These are phyloP conservation scores for Lepilemur septentrionalis DNA, from an alignment of 2,797 vertebrate genomes.

Conservation along the genomic window DNA sequence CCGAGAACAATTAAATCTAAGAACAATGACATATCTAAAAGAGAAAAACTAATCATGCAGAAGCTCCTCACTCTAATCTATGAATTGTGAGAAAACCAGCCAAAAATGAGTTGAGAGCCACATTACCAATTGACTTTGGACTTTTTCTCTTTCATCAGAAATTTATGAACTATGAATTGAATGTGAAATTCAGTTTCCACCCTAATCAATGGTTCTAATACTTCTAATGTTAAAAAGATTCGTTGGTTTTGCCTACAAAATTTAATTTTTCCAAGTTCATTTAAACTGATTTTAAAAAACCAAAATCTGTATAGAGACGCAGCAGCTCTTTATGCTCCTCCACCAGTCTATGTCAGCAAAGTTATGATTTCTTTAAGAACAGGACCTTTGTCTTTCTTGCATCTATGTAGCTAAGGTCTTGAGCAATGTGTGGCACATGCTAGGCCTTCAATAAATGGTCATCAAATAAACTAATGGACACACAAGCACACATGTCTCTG, in stretches of 20 bases:
- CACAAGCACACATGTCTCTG: background rate
- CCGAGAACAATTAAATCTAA: background rate
- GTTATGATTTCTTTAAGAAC: background rate
- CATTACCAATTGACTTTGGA: background rate
- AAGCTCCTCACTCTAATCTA: background rate
- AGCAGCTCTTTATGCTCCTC: background rate
- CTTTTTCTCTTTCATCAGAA: background rate
- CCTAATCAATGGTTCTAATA: too few relatives aligned
- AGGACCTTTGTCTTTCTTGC: background rate
- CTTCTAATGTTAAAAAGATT: background rate
- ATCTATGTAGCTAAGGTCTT: background rate
- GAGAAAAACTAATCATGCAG: background rate
- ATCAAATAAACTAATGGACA: background rate
- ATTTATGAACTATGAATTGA: background rate
- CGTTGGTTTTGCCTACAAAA: background rate
- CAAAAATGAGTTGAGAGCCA: background rate
- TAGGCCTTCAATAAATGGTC: background rate
- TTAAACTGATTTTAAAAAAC: background rate
- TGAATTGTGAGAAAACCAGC: background rate
- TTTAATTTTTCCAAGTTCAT: background rate
- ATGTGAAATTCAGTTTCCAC: too few relatives aligned
- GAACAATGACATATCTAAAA: background rate
- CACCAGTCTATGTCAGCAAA: background rate
- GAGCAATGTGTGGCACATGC: background rate
- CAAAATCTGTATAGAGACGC: background rate